Conservation (phyloP, 2,797 vertebrate genomes). For the Huso huso region DNA sequence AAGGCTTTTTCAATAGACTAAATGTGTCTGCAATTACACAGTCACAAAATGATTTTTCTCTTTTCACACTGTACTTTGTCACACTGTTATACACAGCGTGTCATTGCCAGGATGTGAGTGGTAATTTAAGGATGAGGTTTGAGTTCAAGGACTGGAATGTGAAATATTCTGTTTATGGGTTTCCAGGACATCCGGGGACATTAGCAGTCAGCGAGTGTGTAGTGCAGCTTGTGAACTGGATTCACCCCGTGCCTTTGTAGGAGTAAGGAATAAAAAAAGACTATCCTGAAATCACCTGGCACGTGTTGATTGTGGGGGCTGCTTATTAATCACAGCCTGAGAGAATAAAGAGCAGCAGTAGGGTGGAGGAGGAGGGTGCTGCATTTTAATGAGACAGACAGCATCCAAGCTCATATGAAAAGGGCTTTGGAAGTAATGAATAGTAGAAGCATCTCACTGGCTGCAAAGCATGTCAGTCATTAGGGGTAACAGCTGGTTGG, state of each 20-base stretch:
- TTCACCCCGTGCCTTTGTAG: neutral
- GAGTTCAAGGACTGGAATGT: slow-evolving; percentile 16
- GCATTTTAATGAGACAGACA: neutral
- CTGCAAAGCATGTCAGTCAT: too few relatives aligned
- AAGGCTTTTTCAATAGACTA: too few relatives aligned
- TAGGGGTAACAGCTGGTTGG: too few relatives aligned
- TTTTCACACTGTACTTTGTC: too few relatives aligned
- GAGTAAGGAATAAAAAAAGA: neutral
- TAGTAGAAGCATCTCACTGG: too few relatives aligned
- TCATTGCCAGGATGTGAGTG: slow-evolving; percentile 20
- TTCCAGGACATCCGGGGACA: neutral
- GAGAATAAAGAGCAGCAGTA: neutral
- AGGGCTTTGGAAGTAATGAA: too few relatives aligned
- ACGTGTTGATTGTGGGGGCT: neutral
- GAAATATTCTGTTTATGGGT: neutral
- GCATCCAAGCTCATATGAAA: too few relatives aligned
- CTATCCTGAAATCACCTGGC: neutral
- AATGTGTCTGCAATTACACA: too few relatives aligned
- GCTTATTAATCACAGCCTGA: neutral
- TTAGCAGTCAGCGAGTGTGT: neutral
- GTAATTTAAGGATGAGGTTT: slow-evolving; percentile 43
- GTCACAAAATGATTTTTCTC: too few relatives aligned
- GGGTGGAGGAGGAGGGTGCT: neutral
- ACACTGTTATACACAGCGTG: too few relatives aligned
- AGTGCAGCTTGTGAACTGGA: neutral